phyloP scores from a whole-genome alignment of 2,888 invertebrate genomes.

The Scaeva pyrastri region DNA sequence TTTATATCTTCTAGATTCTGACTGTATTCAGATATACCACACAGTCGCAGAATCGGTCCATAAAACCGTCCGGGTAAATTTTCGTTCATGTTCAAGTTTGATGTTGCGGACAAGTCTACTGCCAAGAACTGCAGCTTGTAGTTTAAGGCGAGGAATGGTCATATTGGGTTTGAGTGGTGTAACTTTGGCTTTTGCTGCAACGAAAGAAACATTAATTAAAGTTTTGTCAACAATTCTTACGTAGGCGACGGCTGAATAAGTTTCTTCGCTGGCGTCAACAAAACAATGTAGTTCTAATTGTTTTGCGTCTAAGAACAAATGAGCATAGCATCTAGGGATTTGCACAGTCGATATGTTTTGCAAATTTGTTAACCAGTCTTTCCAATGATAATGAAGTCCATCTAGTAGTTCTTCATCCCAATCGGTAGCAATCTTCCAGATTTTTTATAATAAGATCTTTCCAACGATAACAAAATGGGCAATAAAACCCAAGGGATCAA shows the following conservation, averaged over 20 bases:
- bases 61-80: constrained; percentile 40
- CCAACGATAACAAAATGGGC: constrained; percentile 48
- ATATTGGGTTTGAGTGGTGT: constrained; percentile 61
- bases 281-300: constrained; percentile 46
- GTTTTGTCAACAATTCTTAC: constrained; percentile 47
- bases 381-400: constrained; percentile 19
- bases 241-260: constrained; percentile 71
- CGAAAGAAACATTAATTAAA: constrained; percentile 29
- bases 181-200: constrained; percentile 70
- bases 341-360: constrained; percentile 38
- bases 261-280: constrained; percentile 67
- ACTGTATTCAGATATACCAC: too few species aligned
- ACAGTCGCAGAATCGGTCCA: constrained; percentile 75
- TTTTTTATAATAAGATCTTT: constrained; percentile 73
- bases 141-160: not conserved
- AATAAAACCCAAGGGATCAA: constrained; percentile 12
- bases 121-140: constrained; percentile 66
- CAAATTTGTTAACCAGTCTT: constrained; percentile 57
- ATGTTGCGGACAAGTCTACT: constrained; percentile 34
- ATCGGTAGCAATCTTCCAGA: constrained; percentile 38
- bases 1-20: too few species aligned
- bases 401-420: not conserved
- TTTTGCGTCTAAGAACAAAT: not conserved
- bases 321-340: constrained; percentile 8
- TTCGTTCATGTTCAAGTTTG: constrained; percentile 11